Percentiles rank a stretch among this genome's conserved stretches.
phyloP scores from a whole-genome alignment of 2,888 invertebrate genomes.

The Campaea margaritaria region DNA sequence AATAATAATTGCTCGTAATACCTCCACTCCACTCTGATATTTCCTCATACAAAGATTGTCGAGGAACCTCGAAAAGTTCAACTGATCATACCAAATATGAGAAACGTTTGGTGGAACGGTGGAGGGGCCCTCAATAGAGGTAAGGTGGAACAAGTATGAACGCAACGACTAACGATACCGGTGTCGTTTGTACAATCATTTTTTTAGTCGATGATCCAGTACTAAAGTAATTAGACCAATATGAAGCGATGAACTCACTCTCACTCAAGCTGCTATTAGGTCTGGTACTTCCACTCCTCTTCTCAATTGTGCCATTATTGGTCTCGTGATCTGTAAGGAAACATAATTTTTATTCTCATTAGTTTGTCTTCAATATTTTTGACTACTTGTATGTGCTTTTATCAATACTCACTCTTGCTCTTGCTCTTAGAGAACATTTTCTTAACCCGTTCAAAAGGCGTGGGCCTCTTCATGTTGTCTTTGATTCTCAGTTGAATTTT shows the following conservation, averaged over 20 bases:
- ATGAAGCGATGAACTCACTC: constrained; percentile 60
- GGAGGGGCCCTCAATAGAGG: no score
- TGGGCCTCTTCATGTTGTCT: constrained; percentile 90
- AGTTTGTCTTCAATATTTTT: neutral
- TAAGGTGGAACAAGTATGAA: no score
- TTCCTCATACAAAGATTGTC: no score
- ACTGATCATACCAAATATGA: no score
- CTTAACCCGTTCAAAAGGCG: constrained; percentile 92
- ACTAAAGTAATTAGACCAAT: neutral
- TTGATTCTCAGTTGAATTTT: constrained; percentile 92
- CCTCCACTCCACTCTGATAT: no score
- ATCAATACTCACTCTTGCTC: constrained; percentile 70
- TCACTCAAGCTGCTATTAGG: constrained; percentile 81
- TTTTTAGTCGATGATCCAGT: no score
- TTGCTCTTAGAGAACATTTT: constrained; percentile 90
- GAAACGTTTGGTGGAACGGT: no score
- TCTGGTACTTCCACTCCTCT: constrained; percentile 75
- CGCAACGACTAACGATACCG: no score
- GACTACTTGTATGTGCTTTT: no score
- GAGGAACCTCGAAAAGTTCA: no score
- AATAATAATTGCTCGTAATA: no score
- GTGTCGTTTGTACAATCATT: no score
- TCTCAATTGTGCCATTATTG: constrained; percentile 72
- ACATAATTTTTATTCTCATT: neutral
- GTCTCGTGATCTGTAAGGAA: constrained; percentile 68